Evolutionary conservation across 2,888 invertebrate species (phyloP).

Genomic region (Tinea trinotella): DNA sequence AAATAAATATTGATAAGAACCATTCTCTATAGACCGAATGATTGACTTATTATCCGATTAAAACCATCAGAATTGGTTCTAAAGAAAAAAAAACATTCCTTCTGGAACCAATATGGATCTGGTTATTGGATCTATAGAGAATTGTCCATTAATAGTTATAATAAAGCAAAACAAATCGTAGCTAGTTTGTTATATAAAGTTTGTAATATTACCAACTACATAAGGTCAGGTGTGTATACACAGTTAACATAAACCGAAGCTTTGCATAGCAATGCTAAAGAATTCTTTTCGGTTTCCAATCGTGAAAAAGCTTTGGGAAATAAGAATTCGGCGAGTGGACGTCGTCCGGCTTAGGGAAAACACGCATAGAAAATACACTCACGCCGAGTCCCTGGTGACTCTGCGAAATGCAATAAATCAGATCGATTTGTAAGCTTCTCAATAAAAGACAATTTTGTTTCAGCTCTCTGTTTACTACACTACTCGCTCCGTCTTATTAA

Average conservation of each 20-base stretch:
- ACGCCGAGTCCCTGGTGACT: constrained; percentile 27
- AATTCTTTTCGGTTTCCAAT: constrained; percentile 19
- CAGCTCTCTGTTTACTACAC: constrained; percentile 5
- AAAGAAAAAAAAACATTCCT: too few relatives aligned
- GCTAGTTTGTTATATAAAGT: too few relatives aligned
- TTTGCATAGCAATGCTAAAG: constrained; percentile 15
- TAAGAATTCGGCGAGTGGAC: constrained; percentile 20
- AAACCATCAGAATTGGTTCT: too few relatives aligned
- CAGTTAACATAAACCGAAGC: constrained; percentile 7
- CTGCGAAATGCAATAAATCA: constrained; percentile 33
- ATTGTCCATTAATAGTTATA: too few relatives aligned
- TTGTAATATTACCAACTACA: too few relatives aligned
- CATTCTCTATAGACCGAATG: too few relatives aligned
- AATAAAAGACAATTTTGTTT: constrained; percentile 23
- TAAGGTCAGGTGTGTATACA: neutral
- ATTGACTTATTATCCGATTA: too few relatives aligned
- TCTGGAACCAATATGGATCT: too few relatives aligned
- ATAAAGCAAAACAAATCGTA: too few relatives aligned
- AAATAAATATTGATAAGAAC: too few relatives aligned
- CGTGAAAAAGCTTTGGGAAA: constrained; percentile 18
- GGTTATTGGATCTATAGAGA: too few relatives aligned
- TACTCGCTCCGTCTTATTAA: neutral
- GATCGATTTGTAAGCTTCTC: constrained; percentile 27
- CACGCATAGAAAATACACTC: constrained; percentile 25
- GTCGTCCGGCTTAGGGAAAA: constrained; percentile 21